Evolutionary conservation across 2,888 invertebrate genomes (phyloP).

Genomic region (Dicycla oo): DNA sequence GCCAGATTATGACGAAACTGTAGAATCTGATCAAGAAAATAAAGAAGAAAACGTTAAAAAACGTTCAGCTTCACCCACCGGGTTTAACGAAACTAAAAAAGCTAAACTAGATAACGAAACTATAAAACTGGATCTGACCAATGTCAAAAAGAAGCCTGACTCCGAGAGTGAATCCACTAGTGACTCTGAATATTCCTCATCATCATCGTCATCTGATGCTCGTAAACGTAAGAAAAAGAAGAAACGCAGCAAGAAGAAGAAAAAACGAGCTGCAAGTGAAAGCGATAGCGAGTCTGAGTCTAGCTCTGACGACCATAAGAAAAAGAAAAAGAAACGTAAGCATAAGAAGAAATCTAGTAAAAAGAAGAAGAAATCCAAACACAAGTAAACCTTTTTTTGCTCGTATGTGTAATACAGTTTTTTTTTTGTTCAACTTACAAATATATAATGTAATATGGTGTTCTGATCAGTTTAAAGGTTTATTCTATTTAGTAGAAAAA

Average conservation of each 20-base stretch:
- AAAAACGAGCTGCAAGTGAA: conserved; percentile 91
- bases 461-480: conserved; percentile 54
- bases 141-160: conserved; percentile 87
- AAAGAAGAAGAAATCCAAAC: conserved; percentile 93
- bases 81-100: conserved; percentile 77
- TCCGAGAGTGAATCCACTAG: conserved; percentile 85
- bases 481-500: conserved; percentile 42
- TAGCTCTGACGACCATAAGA: conserved; percentile 92
- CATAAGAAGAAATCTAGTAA: conserved; percentile 93
- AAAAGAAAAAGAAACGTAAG: conserved; percentile 92
- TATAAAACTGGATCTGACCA: conserved; percentile 87
- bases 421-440: conserved; percentile 49
- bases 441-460: conserved; percentile 49
- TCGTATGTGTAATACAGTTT: conserved; percentile 46
- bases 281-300: conserved; percentile 92
- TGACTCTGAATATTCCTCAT: conserved; percentile 87
- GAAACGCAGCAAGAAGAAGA: conserved; percentile 91
- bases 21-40: conserved; percentile 91
- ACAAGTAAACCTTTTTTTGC: conserved; percentile 76
- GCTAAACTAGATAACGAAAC: conserved; percentile 82
- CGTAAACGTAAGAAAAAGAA: conserved; percentile 92
- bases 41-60: conserved; percentile 89
- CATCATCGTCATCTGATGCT: conserved; percentile 87
- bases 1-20: conserved; percentile 93
- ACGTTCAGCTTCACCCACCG: conserved; percentile 77